These are phyloP conservation scores for Laterallus jamaicensis DNA, from an alignment of 2,113 vertebrate genomes.

Conservation along the genomic window DNA sequence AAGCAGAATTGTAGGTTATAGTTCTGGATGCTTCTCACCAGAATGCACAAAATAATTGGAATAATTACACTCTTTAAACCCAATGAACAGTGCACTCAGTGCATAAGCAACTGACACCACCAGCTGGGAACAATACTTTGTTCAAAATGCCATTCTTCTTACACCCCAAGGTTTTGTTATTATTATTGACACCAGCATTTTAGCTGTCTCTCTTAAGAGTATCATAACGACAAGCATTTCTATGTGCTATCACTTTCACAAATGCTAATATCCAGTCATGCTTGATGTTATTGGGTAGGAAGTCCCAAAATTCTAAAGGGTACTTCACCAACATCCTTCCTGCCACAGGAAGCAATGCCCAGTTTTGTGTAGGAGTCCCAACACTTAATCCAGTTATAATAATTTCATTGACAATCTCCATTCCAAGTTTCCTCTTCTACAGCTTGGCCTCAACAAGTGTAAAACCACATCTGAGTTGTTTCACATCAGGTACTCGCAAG, in stretches of 20 bases:
- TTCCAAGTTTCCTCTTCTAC: background rate
- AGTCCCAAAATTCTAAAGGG: background rate
- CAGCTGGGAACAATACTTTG: background rate
- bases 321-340: background rate
- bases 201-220: background rate
- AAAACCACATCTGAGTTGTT: background rate
- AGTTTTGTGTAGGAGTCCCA: background rate
- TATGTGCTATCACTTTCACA: accelerated
- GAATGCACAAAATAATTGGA: background rate
- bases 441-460: background rate
- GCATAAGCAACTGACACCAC: background rate
- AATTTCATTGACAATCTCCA: background rate
- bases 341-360: background rate
- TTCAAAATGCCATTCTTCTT: background rate
- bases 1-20: background rate
- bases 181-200: background rate
- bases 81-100: background rate
- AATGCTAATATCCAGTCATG: background rate
- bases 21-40: background rate
- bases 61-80: background rate
- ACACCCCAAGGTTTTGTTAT: background rate
- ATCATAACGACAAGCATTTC: background rate
- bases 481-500: background rate
- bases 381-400: background rate
- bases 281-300: background rate